phyloP scores from a whole-genome alignment of 2,113 vertebrate genomes.

The Tenrec ecaudatus region DNA sequence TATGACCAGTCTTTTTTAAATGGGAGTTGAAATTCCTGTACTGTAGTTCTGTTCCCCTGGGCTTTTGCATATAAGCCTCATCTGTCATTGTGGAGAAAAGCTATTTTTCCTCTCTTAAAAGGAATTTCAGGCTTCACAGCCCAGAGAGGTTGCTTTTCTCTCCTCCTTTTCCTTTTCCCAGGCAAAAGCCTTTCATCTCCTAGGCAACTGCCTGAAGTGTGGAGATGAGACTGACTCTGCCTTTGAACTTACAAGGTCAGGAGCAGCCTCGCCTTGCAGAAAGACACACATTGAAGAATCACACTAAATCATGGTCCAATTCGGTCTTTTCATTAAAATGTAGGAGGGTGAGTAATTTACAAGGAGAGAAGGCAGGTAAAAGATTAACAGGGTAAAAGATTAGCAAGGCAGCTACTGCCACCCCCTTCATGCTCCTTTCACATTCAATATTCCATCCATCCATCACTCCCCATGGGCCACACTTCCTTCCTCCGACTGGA shows the following conservation, averaged over 20 bases:
- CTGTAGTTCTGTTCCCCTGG: background rate
- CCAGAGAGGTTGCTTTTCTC: background rate
- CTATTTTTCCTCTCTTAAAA: constrained; percentile 24
- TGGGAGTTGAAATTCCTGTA: background rate
- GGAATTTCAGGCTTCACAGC: background rate
- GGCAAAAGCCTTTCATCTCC: constrained; percentile 24
- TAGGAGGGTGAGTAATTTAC: constrained; percentile 18
- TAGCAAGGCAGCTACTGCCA: constrained; percentile 18
- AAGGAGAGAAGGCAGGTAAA: constrained; percentile 44
- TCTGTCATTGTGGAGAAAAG: background rate
- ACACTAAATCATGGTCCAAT: constrained; percentile 21
- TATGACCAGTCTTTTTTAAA: background rate
- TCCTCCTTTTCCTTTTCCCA: background rate
- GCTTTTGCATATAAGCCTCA: background rate
- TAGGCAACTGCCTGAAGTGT: constrained; percentile 13
- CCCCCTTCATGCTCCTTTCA: background rate
- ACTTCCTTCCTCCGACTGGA: background rate
- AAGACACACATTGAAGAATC: constrained; percentile 26
- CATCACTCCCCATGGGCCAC: constrained; percentile 31
- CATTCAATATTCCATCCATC: constrained; percentile 41
- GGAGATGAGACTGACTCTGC: background rate
- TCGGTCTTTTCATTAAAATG: constrained; percentile 60
- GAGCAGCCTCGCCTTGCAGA: background rate
- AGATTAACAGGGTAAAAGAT: constrained; percentile 52
- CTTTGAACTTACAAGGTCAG: constrained; percentile 69